Evolutionary conservation across 2,888 invertebrate genomes (phyloP).

Genomic region (Allygus modestus): DNA sequence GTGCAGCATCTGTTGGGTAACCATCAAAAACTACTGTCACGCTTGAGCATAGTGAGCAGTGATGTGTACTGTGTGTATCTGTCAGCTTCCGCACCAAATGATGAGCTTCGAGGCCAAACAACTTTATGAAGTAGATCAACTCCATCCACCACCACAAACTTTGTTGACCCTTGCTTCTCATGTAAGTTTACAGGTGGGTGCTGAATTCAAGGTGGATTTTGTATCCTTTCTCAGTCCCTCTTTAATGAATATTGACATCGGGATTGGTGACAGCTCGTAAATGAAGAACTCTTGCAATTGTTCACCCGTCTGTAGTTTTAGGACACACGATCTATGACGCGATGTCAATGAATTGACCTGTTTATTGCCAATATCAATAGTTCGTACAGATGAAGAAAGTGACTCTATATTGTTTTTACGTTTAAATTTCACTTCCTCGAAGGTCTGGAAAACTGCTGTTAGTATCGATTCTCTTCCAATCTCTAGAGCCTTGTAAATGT

Average conservation of each 20-base stretch:
- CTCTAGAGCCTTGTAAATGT: slow-evolving; percentile 68
- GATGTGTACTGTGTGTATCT: no score
- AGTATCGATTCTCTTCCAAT: slow-evolving; percentile 63
- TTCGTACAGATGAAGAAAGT: slow-evolving; percentile 62
- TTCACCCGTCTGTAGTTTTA: slow-evolving; percentile 64
- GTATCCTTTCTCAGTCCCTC: slow-evolving; percentile 68
- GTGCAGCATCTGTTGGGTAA: no score
- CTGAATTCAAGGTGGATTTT: slow-evolving; percentile 64
- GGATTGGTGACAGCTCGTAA: slow-evolving; percentile 69
- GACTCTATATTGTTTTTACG: slow-evolving; percentile 52
- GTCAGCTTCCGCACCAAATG: no score
- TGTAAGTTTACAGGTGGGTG: slow-evolving; percentile 41
- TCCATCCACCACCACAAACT: slow-evolving; percentile 4
- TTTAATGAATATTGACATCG: slow-evolving; percentile 66
- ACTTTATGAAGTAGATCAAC: slow-evolving; percentile 22
- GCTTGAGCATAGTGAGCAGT: no score
- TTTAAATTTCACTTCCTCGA: slow-evolving; percentile 40
- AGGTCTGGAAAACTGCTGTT: slow-evolving; percentile 66
- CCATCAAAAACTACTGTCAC: no score
- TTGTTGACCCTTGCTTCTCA: not conserved
- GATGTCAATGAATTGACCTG: slow-evolving; percentile 67
- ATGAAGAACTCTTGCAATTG: slow-evolving; percentile 66
- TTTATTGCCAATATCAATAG: slow-evolving; percentile 63
- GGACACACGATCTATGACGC: slow-evolving; percentile 68
- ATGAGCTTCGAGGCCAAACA: slow-evolving; percentile 62